phyloP scores from a whole-genome alignment of 37 sponge, comb jelly and placozoan genomes.

The Chondrosia reniformis region DNA sequence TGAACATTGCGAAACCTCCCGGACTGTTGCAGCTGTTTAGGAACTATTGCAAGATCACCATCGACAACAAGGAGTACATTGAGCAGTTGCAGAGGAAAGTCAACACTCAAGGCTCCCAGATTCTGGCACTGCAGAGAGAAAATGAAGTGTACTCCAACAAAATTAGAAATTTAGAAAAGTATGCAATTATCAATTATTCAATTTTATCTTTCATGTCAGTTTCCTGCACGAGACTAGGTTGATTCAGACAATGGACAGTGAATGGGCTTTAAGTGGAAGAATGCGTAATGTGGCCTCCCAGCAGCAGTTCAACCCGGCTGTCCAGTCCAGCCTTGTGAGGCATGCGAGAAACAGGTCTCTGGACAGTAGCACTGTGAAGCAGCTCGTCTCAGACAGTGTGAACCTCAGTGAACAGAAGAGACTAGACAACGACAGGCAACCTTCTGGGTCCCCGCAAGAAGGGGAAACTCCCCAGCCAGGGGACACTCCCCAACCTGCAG shows the following conservation, averaged over 20 bases:
- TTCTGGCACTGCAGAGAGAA: slow-evolving; percentile 78
- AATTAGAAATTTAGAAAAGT: slow-evolving; percentile 26
- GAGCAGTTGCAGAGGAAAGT: slow-evolving; percentile 45
- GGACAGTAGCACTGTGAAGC: not conserved
- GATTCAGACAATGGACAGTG: not conserved
- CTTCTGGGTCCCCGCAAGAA: not conserved
- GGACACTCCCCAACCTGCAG: too few species aligned
- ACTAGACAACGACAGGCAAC: too few species aligned
- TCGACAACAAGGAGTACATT: slow-evolving; percentile 35
- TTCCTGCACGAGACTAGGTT: not conserved
- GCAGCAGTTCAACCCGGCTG: not conserved
- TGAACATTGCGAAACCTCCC: slow-evolving; percentile 92
- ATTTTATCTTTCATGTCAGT: not conserved
- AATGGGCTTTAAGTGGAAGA: not conserved
- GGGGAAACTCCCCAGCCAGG: not conserved
- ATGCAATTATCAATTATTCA: not conserved
- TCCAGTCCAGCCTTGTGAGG: slow-evolving; percentile 4
- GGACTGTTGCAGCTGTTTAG: slow-evolving; percentile 74
- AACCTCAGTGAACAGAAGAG: too few species aligned
- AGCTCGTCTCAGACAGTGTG: not conserved
- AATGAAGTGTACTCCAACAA: slow-evolving; percentile 52
- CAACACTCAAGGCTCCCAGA: slow-evolving; percentile 7
- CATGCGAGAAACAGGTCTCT: slow-evolving; percentile 18
- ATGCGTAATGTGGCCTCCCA: not conserved
- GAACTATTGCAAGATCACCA: slow-evolving; percentile 54